phyloP scores from a whole-genome alignment of 2,797 vertebrate species.

The Ibycter americanus region DNA sequence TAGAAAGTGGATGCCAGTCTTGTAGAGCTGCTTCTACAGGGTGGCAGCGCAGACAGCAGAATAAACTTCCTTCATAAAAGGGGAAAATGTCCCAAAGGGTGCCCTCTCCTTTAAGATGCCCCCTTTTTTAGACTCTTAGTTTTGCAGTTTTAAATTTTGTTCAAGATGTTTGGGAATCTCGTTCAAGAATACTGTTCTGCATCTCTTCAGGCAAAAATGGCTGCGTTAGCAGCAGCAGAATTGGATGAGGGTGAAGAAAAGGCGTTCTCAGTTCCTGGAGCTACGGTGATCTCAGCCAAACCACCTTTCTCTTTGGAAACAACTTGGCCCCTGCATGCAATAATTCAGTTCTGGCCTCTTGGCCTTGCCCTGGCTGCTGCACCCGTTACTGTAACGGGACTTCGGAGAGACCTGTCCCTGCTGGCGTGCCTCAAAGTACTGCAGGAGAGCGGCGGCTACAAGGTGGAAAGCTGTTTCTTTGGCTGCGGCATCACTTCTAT shows the following conservation, averaged over 20 bases:
- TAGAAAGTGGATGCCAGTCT: background rate
- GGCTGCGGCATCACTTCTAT: slow-evolving; percentile 85
- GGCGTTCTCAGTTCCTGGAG: background rate
- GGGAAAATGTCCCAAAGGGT: background rate
- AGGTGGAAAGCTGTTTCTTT: slow-evolving; percentile 77
- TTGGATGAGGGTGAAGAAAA: slow-evolving; percentile 82
- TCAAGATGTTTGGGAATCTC: background rate
- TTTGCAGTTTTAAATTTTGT: background rate
- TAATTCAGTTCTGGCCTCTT: slow-evolving; percentile 85
- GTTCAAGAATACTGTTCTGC: background rate
- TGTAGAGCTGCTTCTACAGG: background rate
- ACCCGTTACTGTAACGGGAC: slow-evolving; percentile 69
- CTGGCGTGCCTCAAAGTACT: slow-evolving; percentile 81
- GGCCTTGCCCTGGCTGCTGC: slow-evolving; percentile 86
- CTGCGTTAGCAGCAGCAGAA: slow-evolving; percentile 84
- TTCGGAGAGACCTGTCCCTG: slow-evolving; percentile 82
- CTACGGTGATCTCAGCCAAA: background rate
- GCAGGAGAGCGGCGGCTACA: slow-evolving; percentile 64
- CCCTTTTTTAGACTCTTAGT: background rate
- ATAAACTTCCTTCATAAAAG: background rate
- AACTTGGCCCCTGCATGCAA: background rate
- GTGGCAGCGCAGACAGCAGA: background rate
- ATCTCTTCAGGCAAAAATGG: slow-evolving; percentile 78
- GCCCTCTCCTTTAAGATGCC: background rate
- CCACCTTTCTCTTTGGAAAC: background rate